These are phyloP conservation scores for Callionymus lyra DNA, from an alignment of 2,113 vertebrate genomes.

Conservation along the genomic window DNA sequence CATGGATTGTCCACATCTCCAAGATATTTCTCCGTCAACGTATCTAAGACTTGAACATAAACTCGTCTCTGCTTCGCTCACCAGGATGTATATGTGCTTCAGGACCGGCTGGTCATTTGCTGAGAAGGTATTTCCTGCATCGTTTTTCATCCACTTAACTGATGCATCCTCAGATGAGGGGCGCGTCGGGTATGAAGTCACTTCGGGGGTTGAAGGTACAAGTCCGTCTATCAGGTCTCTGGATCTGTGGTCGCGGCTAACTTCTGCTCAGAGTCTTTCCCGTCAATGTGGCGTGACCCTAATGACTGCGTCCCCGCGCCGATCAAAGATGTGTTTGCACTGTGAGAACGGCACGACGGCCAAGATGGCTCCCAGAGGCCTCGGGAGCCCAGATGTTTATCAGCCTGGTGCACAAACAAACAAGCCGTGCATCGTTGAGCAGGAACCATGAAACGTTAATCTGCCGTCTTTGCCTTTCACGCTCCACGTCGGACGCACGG, in stretches of 20 bases:
- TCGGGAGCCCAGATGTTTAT: slow-evolving; percentile 42
- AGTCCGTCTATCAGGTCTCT: slow-evolving; percentile 32
- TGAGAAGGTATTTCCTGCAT: slow-evolving; percentile 43
- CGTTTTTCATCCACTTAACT: slow-evolving; percentile 30
- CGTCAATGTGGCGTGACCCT: slow-evolving; percentile 52
- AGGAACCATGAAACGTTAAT: slow-evolving; percentile 15
- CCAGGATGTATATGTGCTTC: neutral
- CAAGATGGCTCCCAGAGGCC: slow-evolving; percentile 41
- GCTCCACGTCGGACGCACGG: no score
- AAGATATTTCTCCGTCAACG: no score
- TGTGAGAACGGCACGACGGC: slow-evolving; percentile 48
- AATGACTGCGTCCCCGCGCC: slow-evolving; percentile 37
- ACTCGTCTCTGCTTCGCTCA: no score
- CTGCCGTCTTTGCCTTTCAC: no score
- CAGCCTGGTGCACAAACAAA: slow-evolving; percentile 47
- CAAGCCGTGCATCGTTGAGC: slow-evolving; percentile 44
- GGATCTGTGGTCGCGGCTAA: slow-evolving; percentile 52
- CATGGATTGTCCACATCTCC: no score
- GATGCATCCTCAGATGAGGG: slow-evolving; percentile 12
- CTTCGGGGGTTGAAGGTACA: slow-evolving; percentile 36
- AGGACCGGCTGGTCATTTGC: slow-evolving; percentile 22
- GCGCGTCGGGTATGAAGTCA: slow-evolving; percentile 11
- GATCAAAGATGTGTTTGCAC: slow-evolving; percentile 58
- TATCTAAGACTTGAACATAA: no score
- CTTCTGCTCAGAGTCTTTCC: slow-evolving; percentile 50